A percentile compares a stretch with the other conserved stretches of the same genome.
Evolutionary conservation across 2,797 vertebrate genomes (phyloP).

Genomic region (Coregonus suidteri): DNA sequence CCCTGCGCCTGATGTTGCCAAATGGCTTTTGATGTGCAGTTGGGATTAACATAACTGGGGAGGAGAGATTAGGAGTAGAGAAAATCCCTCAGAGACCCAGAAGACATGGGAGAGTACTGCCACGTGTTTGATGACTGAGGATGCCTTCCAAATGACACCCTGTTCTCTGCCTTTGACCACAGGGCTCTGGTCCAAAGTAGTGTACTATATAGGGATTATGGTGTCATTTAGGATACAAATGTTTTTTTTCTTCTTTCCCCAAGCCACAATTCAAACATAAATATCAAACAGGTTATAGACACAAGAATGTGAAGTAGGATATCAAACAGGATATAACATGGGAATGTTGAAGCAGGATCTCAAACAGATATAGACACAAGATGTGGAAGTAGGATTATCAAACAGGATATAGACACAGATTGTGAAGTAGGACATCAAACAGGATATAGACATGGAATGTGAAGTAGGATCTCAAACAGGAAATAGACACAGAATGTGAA

Average conservation of each 20-base stretch:
- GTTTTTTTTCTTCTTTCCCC: slow-evolving; percentile 47
- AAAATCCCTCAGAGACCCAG: slow-evolving; percentile 70
- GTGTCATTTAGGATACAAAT: too few relatives aligned
- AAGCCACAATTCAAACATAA: slow-evolving; percentile 75
- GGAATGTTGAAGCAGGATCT: too few relatives aligned
- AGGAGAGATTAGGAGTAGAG: slow-evolving; percentile 69
- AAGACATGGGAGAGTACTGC: slow-evolving; percentile 69
- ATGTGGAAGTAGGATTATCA: slow-evolving; percentile 29
- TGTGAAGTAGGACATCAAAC: too few relatives aligned
- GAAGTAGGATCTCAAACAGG: too few relatives aligned
- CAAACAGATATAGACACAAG: slow-evolving; percentile 61
- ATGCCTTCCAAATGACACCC: too few relatives aligned
- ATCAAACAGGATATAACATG: slow-evolving; percentile 8
- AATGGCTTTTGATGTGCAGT: slow-evolving; percentile 75
- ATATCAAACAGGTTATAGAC: slow-evolving; percentile 60
- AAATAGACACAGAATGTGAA: too few relatives aligned
- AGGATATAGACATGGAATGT: too few relatives aligned
- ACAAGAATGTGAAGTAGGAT: slow-evolving; percentile 27
- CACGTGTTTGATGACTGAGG: slow-evolving; percentile 69
- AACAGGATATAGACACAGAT: too few relatives aligned
- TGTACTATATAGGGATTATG: too few relatives aligned
- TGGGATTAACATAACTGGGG: slow-evolving; percentile 74
- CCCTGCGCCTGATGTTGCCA: slow-evolving; percentile 68
- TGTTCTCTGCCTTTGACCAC: too few relatives aligned
- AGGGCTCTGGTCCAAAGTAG: too few relatives aligned